A percentile compares a stretch with the other conserved stretches of the same genome.
phyloP scores from a whole-genome alignment of 2,113 vertebrate genomes.

The Brevimyrus niger region DNA sequence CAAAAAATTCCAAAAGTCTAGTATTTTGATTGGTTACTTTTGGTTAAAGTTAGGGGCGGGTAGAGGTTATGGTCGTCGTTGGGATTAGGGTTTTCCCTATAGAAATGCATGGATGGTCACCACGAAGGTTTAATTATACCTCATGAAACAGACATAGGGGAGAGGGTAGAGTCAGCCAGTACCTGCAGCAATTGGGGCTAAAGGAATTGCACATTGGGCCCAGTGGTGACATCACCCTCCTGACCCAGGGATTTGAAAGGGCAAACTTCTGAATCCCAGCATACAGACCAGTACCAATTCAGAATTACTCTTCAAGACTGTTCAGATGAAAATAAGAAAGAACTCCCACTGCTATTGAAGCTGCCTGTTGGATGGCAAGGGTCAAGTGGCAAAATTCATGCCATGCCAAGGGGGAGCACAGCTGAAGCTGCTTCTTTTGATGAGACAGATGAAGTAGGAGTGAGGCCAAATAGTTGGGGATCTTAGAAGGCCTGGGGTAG shows the following conservation, averaged over 20 bases:
- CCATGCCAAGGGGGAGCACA: conserved; percentile 41
- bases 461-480: conserved; percentile 43
- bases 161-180: background rate
- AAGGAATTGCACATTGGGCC: background rate
- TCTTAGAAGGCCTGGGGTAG: conserved; percentile 11
- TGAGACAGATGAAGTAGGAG: conserved; percentile 43
- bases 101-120: too few relatives aligned
- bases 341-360: conserved; percentile 36
- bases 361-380: conserved; percentile 37
- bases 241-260: background rate
- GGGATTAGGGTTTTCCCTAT: too few relatives aligned
- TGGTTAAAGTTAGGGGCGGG: too few relatives aligned
- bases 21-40: too few relatives aligned
- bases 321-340: conserved; percentile 29
- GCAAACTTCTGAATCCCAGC: background rate
- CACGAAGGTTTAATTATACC: background rate
- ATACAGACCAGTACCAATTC: background rate
- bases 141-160: background rate
- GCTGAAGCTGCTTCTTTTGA: conserved; percentile 49
- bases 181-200: background rate
- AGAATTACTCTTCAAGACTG: conserved; percentile 27
- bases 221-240: background rate
- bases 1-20: too few relatives aligned
- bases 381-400: conserved; percentile 48
- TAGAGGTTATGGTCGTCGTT: too few relatives aligned